Evolutionary conservation across 2,113 vertebrate genomes (phyloP), one percentile per base, ranked within the genome.

Genomic region (Dromas ardeola): DNA sequence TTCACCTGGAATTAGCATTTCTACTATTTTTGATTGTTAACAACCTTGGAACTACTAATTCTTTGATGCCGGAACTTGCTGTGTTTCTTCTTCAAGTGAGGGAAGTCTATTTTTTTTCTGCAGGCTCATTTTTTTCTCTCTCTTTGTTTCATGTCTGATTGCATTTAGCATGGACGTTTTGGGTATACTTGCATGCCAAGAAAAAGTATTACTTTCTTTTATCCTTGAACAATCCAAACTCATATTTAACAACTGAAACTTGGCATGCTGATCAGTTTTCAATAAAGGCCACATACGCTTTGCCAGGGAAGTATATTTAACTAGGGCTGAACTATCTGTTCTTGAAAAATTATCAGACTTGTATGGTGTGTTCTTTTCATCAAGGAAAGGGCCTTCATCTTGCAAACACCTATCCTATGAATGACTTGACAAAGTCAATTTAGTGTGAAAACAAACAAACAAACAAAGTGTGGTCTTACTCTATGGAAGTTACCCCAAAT

Each of bases 161-260:
- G 81, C 78, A 93, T 97, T 96, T 95, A 95, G 82, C 77, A 76
- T 88, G 91, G 87, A 94, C 90, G 45, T 92, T 97, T 92, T 91
- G 81, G 66, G 95, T 96, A 71, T 11, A 94, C 15, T 78, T 16
- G 11, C 20, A 78, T 27, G 87, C 74, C 87, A 96, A 93, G 70
- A 85, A 82, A 76, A 95, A 69, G 36, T 76, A 87, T 82, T 89
- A 55, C 18, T 91, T 91, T 88, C 62, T 77, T 94, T 92, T 82
- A 86, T 84, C 26, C 38, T 63, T 83, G 65, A 83, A 78, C 67
- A 90, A 73, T 72, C 45, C 63, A 90, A 80, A 88, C 34, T 88
- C n/a, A 45, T 79, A 67, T 84, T 87, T 77, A 95, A 92, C 40
- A 90, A 88, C 50, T 90, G 88, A 88, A 90, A 80, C 56, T 92